These are phyloP conservation scores for Dynastes grantii DNA, from an alignment of 2,888 invertebrate genomes.

Conservation along the genomic window DNA sequence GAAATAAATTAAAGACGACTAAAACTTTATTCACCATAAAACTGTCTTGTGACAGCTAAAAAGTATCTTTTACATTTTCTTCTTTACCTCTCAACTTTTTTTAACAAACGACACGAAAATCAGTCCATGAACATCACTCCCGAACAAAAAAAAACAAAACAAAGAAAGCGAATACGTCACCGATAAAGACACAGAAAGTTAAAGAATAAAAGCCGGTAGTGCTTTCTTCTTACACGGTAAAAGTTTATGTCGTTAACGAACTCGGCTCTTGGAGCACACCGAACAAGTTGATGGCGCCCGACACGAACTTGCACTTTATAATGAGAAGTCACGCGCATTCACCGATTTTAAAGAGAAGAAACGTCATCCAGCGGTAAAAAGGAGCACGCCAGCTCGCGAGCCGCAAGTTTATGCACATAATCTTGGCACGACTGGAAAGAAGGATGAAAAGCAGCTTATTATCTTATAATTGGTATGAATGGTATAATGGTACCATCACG, in stretches of 20 bases:
- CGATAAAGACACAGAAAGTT: background rate
- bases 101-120: constrained; percentile 30
- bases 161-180: background rate
- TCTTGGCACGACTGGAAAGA: too few species aligned
- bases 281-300: constrained; percentile 1
- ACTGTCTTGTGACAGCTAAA: background rate
- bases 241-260: constrained; percentile 11
- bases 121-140: background rate
- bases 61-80: constrained; percentile 3
- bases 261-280: background rate
- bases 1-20: background rate
- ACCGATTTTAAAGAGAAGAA: background rate
- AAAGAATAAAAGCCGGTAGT: background rate
- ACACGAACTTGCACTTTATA: constrained; percentile 37
- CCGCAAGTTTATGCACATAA: background rate
- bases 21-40: background rate
- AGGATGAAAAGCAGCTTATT: too few species aligned
- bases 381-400: background rate
- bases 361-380: background rate
- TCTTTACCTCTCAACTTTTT: constrained; percentile 3
- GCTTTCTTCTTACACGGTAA: background rate
- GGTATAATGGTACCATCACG: too few species aligned
- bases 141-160: background rate
- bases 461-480: too few species aligned
- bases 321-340: constrained; percentile 20